Evolutionary conservation across 2,888 invertebrate species (phyloP), one percentile per base, ranked within the genome.

Genomic region (Cataglyphis albicans): DNA sequence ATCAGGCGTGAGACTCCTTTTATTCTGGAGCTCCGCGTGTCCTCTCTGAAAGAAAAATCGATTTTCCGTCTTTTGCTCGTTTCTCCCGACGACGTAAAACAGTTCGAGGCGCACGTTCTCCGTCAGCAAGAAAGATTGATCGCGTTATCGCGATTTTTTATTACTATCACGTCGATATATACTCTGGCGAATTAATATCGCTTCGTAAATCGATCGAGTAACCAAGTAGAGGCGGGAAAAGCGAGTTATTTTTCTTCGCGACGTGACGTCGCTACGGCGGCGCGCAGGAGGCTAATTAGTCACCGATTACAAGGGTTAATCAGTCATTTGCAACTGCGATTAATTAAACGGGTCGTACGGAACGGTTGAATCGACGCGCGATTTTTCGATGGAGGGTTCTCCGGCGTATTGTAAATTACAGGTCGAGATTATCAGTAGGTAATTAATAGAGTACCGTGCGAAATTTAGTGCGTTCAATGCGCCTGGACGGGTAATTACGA

Each of bases 331-430:
- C 72, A 57, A 70, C 38, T 32, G 72, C 78, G 78, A 80, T 80
- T 80, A 70, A 80, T 80, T 55, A 67, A 10, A 44, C 57, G 44
- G 48, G 41, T 32, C 72, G 57, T 25, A 35, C 59, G 68, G 29
- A 44, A 61, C 29, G 41, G 61, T 52, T 52, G n/a, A 52, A 52
- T 52, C 52, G 52, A 52, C 52, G 52, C 55, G 78, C 72, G 78
- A 80, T 80, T 80, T 80, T 80, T 80, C 59, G 78, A 80, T 35
- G 72, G 70, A 55, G 78, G 25, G 35, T 80, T 35, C 78, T 80
- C 78, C 78, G 72, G 78, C 78, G 78, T 55, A 75, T 81, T 72
- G 85, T 85, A 85, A 85, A 80, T 80, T 80, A 80, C 78, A 70
- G 70, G 59, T 70, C 78, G 78, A 80, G 78, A 70, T 80, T 70